Conservation (phyloP, 2,888 invertebrate species). For the Ornithoptera priamus region DNA sequence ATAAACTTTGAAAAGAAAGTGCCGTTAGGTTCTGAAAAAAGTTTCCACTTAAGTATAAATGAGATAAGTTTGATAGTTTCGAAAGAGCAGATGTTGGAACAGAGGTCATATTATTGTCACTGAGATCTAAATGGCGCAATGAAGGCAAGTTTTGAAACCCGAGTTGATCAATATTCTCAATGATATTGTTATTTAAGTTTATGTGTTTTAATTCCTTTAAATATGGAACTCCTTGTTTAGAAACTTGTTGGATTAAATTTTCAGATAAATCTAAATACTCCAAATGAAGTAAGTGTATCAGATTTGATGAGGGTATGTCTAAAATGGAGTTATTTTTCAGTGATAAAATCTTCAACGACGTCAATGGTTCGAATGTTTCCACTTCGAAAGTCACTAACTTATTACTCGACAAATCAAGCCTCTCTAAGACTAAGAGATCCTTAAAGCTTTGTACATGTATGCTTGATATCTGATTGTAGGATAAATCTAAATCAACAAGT, state of each 20-base stretch:
- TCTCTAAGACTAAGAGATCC: conserved; percentile 86
- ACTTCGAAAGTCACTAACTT: conserved; percentile 86
- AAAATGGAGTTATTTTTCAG: conserved; percentile 89
- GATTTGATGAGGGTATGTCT: conserved; percentile 86
- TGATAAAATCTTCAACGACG: conserved; percentile 85
- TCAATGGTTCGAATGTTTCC: conserved; percentile 84
- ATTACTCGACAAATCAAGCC: conserved; percentile 88
- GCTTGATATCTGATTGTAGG: conserved; percentile 87
- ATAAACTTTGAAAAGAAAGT: conserved; percentile 90
- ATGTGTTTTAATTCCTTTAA: conserved; percentile 85
- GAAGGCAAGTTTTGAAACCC: conserved; percentile 88
- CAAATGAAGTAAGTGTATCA: conserved; percentile 83
- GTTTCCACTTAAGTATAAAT: conserved; percentile 89
- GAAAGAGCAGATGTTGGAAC: conserved; percentile 88
- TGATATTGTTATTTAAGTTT: conserved; percentile 87
- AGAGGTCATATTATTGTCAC: conserved; percentile 89
- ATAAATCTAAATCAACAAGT: conserved; percentile 85
- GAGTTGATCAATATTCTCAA: conserved; percentile 84
- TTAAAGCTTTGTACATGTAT: conserved; percentile 88
- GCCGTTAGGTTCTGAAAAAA: conserved; percentile 86
- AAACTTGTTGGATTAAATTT: conserved; percentile 88
- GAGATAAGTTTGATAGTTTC: conserved; percentile 87
- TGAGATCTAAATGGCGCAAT: conserved; percentile 86
- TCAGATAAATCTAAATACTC: conserved; percentile 87
- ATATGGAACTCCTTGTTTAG: conserved; percentile 85